Evolutionary conservation across 2,113 vertebrate genomes (phyloP), one percentile per base, ranked within the genome.

Genomic region (Tamias sibiricus): DNA sequence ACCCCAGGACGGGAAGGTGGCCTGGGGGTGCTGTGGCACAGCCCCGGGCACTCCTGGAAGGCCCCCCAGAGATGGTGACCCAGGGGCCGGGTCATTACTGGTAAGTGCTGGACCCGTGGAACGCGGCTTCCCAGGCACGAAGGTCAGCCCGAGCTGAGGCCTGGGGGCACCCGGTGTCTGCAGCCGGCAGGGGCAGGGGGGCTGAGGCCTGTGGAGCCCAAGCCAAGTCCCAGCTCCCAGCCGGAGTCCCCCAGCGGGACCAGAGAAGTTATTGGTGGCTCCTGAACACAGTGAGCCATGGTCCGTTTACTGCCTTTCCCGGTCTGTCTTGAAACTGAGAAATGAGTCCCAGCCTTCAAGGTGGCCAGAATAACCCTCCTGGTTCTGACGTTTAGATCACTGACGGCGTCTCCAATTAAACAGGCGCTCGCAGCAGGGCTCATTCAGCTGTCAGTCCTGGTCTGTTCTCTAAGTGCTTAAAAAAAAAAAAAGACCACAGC

Each of bases 331-430:
- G 98, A 98, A 98, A 98, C 98, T 97, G 98, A 97, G 98, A 98
- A 98, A 98, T 98, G 97, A 99, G 97, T 96, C 93, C 14, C 64
- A 42, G 96, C 97, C 98, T 98, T 98, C 96, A 97, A 98, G 98
- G 94, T 96, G 20, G 95, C 87, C 85, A 71, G 98, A 98, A 98
- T 98, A 98, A 98, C 98, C 96, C 92, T 88, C 96, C 97, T 9
- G 35, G 95, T 96, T 96, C 98, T 98, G 98, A 98, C 98, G 98
- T 99, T 98, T 98, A 98, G 98, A 98, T 99, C 98, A 98, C 98
- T 98, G 98, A 98, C 98, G 98, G 98, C 98, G 95, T 98, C 98
- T 98, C 98, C 98, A 99, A 98, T 99, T 98, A 98, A 98, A 98
- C 98, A 97, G 97, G 95, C 93, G 3, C 96, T 97, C 98, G 98